These are phyloP conservation scores for Catagonus wagneri DNA, from an alignment of 2,113 vertebrate genomes.

Conservation along the genomic window DNA sequence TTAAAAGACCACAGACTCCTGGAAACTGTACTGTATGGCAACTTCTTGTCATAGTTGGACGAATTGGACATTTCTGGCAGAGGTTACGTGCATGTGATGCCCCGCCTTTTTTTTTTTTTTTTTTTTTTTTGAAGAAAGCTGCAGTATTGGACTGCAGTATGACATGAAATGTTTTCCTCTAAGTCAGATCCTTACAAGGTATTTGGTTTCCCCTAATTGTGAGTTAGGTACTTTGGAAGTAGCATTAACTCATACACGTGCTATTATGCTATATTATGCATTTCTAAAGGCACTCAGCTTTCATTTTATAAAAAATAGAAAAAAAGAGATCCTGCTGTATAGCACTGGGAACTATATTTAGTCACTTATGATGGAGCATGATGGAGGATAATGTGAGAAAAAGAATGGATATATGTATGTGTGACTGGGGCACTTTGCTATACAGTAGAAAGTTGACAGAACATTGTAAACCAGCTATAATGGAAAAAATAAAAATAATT, in stretches of 20 bases:
- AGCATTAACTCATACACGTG: not conserved
- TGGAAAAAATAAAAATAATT: too few species aligned
- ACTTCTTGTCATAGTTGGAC: not conserved
- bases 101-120: not conserved
- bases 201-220: not conserved
- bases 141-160: not conserved
- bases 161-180: not conserved
- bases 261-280: not conserved
- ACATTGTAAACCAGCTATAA: too few species aligned
- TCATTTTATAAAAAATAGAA: not conserved
- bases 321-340: too few species aligned
- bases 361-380: too few species aligned
- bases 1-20: not conserved
- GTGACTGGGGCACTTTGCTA: too few species aligned
- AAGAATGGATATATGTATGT: too few species aligned
- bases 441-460: too few species aligned
- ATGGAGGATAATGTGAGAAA: too few species aligned
- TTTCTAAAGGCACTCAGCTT: conserved; percentile 3
- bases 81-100: not conserved
- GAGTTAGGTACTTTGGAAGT: not conserved
- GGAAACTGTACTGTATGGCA: not conserved
- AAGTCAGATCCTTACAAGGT: not conserved
- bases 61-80: not conserved
- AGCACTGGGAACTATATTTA: too few species aligned
- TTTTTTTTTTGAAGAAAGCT: not conserved